Base-by-base conservation (phyloP, 2,797 vertebrate genomes). In the Arrhamphus sclerolepis region DNA sequence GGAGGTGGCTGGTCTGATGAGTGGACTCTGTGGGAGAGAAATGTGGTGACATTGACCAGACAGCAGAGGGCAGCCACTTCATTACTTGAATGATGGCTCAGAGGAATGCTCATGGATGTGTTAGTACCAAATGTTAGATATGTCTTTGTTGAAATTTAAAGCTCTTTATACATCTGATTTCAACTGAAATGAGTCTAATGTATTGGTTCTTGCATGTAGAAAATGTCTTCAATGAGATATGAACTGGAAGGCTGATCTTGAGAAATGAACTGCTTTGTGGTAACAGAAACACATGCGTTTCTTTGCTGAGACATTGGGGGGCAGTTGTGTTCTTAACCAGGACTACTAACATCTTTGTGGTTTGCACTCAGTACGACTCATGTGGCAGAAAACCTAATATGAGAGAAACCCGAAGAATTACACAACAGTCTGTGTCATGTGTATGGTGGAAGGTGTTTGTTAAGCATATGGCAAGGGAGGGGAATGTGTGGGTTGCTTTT, bases 21-120 rank as follows among this genome's bases (percentile, higher is more conserved):
- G n/a, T 46, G 20, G 19, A 22, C 29, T 14, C 20, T 34, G n/a
- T 20, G 39, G 40, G 10, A 20, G 22, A 48, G 55, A 44, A 40
- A 34, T 76, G 80, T 65, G 39, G 54, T 86, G 70, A 52, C 67
- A 46, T 59, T 50, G 49, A 51, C 2, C 20, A 40, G 46, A 78
- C 88, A 81, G 81, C 74, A 91, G 89, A 79, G 83, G 84, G 85
- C 79, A 80, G 74, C 29, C 70, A 31, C 21, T 54, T 62, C 21
- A 57, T 59, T 62, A 46, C 62, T 75, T 85, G 51, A 39, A 66
- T 14, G 26, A 19, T 5, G 1, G 38, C 17, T 17, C 8, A 22
- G 3, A 13, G 39, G n/a, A 14, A 19, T 53, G 41, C 41, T 38
- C 39, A 44, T 46, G 22, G 16, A 11, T 47, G 28, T 42, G 54